These are phyloP conservation scores for Abramis brama DNA, from an alignment of 2,113 vertebrate species.

Conservation along the genomic window DNA sequence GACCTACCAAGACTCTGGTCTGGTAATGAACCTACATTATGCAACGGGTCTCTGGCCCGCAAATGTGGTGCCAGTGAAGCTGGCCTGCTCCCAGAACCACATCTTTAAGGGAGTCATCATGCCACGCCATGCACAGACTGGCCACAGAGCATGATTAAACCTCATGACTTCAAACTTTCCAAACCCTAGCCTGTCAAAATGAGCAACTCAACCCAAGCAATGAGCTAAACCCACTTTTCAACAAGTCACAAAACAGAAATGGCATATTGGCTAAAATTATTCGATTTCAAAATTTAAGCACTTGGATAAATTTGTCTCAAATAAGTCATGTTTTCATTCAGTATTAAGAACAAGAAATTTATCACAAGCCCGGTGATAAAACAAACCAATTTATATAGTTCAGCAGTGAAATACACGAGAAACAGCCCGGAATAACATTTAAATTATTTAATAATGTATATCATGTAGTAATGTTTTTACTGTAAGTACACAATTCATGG, in stretches of 20 bases:
- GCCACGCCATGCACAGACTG: constrained; percentile 62
- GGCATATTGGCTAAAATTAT: constrained; percentile 11
- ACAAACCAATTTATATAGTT: constrained; percentile 26
- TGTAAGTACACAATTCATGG: constrained; percentile 13
- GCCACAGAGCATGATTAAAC: constrained; percentile 63
- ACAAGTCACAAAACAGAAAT: constrained; percentile 46
- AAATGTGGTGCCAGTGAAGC: constrained; percentile 56
- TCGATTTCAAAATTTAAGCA: neutral
- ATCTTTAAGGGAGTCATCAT: constrained; percentile 63
- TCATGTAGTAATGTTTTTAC: constrained; percentile 27
- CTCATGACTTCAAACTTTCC: constrained; percentile 70
- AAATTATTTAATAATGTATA: constrained; percentile 39
- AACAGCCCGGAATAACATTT: neutral
- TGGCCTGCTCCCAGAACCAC: constrained; percentile 60
- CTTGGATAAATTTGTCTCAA: constrained; percentile 1
- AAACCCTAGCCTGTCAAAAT: constrained; percentile 58
- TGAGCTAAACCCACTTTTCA: constrained; percentile 54
- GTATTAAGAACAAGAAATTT: neutral
- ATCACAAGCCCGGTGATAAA: constrained; percentile 18
- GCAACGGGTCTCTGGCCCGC: constrained; percentile 52
- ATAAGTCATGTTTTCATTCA: constrained; percentile 35
- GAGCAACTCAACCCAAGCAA: constrained; percentile 50
- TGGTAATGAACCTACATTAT: constrained; percentile 55
- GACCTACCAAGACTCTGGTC: constrained; percentile 48
- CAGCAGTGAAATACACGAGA: constrained; percentile 20